Evolutionary conservation across 2,797 vertebrate genomes (phyloP).

Genomic region (Lacerta viridis): DNA sequence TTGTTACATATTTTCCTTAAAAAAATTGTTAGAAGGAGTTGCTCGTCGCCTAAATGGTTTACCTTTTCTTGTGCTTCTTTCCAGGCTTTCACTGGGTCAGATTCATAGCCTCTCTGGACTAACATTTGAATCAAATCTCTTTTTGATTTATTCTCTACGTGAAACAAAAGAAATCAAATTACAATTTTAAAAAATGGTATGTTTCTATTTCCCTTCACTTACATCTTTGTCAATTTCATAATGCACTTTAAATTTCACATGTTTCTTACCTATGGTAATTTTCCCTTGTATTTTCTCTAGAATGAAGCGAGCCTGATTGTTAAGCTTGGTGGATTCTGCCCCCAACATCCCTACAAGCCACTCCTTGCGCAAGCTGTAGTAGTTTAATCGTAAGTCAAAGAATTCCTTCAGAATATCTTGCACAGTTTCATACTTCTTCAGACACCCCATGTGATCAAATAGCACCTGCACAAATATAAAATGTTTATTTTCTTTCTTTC

Average conservation of each 20-base stretch:
- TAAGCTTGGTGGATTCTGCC: conserved; percentile 93
- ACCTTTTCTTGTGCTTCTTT: conserved; percentile 91
- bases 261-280: conserved; percentile 90
- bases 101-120: conserved; percentile 95
- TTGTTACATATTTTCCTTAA: neutral
- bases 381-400: conserved; percentile 96
- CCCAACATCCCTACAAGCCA: conserved; percentile 95
- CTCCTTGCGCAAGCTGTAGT: conserved; percentile 95
- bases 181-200: neutral
- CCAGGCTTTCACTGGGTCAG: conserved; percentile 96
- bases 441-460: conserved; percentile 98
- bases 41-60: conserved; percentile 42
- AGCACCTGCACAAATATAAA: conserved; percentile 86
- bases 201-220: too few relatives aligned
- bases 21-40: neutral
- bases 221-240: conserved; percentile 32
- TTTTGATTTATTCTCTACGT: conserved; percentile 95
- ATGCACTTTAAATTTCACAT: conserved; percentile 51
- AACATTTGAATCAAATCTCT: conserved; percentile 95
- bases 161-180: conserved; percentile 52
- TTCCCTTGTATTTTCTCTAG: conserved; percentile 99
- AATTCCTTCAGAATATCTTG: conserved; percentile 97
- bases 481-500: neutral
- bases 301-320: conserved; percentile 97
- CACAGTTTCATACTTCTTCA: conserved; percentile 98